Evolutionary conservation across 2,113 vertebrate species (phyloP).

Genomic region (Pygoscelis antarcticus): DNA sequence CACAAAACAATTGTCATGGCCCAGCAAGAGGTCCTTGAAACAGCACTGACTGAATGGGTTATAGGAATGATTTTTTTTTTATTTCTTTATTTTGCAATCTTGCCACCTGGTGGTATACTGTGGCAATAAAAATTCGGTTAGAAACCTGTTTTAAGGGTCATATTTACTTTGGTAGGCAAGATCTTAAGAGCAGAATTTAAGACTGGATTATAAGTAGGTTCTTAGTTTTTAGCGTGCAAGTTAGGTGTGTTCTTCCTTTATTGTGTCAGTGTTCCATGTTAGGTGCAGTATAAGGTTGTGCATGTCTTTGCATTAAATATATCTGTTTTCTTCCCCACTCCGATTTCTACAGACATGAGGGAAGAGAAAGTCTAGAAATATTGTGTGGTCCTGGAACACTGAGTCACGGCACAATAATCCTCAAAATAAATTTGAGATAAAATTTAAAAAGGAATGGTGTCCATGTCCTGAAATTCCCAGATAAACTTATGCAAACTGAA

Average conservation of each 20-base stretch:
- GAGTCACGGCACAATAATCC: not conserved
- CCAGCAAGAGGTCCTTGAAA: not conserved
- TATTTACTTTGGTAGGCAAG: not conserved
- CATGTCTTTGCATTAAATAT: not conserved
- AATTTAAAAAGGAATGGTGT: not conserved
- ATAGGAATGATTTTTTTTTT: not conserved
- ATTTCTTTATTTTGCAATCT: conserved; percentile 52
- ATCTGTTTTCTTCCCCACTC: not conserved
- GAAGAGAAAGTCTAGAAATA: not conserved
- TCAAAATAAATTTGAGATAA: not conserved
- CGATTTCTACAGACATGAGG: not conserved
- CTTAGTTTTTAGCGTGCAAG: not conserved
- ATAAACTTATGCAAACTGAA: not conserved
- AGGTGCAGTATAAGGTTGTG: not conserved
- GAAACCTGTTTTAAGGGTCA: not conserved
- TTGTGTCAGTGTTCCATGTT: not conserved
- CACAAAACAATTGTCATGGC: accelerated
- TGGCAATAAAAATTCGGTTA: not conserved
- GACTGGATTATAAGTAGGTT: not conserved
- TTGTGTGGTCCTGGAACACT: not conserved
- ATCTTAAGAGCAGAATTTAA: not conserved
- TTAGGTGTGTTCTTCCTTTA: not conserved
- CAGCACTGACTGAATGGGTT: not conserved
- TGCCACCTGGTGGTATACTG: conserved; percentile 64
- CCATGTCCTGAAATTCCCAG: not conserved